Evolutionary conservation across 2,888 invertebrate genomes (phyloP).

Genomic region (Clanis bilineata): DNA sequence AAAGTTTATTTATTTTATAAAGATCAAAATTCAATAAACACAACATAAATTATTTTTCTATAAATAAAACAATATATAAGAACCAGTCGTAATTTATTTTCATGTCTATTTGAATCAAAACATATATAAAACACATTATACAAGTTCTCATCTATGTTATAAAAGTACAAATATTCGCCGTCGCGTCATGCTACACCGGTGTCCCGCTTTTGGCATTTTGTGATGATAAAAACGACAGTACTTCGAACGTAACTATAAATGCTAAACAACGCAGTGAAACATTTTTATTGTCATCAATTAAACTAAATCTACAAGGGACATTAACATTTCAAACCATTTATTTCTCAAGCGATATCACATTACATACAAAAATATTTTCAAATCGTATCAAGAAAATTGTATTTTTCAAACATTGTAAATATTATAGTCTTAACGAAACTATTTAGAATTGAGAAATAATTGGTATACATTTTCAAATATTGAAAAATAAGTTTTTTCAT

Average conservation of each 20-base stretch:
- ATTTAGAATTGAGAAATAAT: background rate
- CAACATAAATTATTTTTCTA: constrained; percentile 4
- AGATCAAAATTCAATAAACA: background rate
- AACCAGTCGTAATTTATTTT: constrained; percentile 72
- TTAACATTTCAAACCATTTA: background rate
- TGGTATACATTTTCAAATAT: background rate
- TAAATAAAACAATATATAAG: constrained; percentile 38
- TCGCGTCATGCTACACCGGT: constrained; percentile 30
- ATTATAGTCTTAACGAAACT: too few relatives aligned
- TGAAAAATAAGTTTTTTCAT: background rate
- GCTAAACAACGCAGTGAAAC: constrained; percentile 52
- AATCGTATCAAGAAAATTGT: too few relatives aligned
- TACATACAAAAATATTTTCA: too few relatives aligned
- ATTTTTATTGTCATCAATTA: constrained; percentile 48
- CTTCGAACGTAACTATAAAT: constrained; percentile 51
- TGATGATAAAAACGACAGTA: constrained; percentile 24
- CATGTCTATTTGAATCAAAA: constrained; percentile 60
- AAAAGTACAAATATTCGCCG: constrained; percentile 74
- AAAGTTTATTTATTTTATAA: background rate
- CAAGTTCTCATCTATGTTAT: constrained; percentile 55
- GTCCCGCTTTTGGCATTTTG: constrained; percentile 41
- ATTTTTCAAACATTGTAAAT: too few relatives aligned
- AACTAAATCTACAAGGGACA: constrained; percentile 20
- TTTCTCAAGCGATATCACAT: background rate
- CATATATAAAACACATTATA: constrained; percentile 62